Evolutionary conservation across 2,113 vertebrate genomes (phyloP).

Genomic region (Mus pahari): DNA sequence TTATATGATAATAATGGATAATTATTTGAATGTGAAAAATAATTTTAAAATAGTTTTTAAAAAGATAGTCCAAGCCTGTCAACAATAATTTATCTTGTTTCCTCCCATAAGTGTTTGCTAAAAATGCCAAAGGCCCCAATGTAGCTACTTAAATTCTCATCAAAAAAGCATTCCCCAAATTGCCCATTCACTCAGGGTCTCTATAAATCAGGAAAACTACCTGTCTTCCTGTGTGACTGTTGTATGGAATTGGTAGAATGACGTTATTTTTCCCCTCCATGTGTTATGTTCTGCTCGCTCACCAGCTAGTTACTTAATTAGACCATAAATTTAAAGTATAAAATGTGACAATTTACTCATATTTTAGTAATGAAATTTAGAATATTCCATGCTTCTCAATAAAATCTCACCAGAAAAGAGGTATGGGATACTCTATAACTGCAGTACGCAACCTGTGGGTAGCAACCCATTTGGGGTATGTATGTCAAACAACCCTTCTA

Average conservation of each 20-base stretch:
- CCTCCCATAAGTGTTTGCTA: not conserved
- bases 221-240: not conserved
- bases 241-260: not conserved
- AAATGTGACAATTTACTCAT: conserved; percentile 27
- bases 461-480: not conserved
- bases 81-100: not conserved
- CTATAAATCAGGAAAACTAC: conserved; percentile 23
- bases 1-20: not conserved
- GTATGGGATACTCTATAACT: not conserved
- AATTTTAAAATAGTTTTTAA: not conserved
- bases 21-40: conserved; percentile 11
- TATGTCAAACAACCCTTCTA: not conserved
- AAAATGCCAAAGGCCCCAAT: conserved; percentile 41
- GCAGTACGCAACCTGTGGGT: not conserved
- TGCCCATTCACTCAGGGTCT: not conserved
- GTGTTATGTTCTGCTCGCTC: not conserved
- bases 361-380: conserved; percentile 38
- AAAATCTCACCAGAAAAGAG: conserved; percentile 20
- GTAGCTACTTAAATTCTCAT: conserved; percentile 56
- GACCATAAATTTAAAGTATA: not conserved
- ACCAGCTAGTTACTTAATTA: conserved; percentile 19
- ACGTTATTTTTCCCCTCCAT: not conserved
- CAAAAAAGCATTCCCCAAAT: not conserved
- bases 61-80: not conserved
- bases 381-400: not conserved